Evolutionary conservation across 1,140 invertebrate species (phyloP), one percentile per base, ranked within the genome.

Genomic region (Venturia canescens): DNA sequence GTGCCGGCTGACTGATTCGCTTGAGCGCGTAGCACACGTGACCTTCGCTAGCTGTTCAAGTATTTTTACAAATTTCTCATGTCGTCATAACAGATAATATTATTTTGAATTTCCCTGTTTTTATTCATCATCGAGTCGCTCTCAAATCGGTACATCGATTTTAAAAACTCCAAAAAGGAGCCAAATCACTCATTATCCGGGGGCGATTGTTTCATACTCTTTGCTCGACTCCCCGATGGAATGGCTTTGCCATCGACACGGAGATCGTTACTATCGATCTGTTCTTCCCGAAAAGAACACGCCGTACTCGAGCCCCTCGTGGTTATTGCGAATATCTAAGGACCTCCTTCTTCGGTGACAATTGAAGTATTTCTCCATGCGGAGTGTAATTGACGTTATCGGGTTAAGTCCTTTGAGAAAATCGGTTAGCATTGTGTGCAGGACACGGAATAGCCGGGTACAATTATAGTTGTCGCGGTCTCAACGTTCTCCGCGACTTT

Each of bases 341-440:
- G 21, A 16, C 18, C 11, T 27, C 71, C 34, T 48, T 72, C 70
- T 74, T 31, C 27, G 72, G 26, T 76, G 72, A 76, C 72, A 76
- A 76, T 60, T 38, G 69, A 26, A 26, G 18, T 31, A 53, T 76
- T 18, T 76, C 72, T 60, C 53, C 29, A 34, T 18, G 18, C 26
- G n/a, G 72, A 53, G 50, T 71, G 50, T 84, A 87, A 88, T 86
- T 83, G 87, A 88, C 84, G 83, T 88, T 87, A 88, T 88, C 87
- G 78, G 60, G 0, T 81, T 21, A 53, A 80, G 83, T 80, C 83
- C 82, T 79, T 48, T 13, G 31, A 44, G 53, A 44, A 50, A 70
- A 75, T 38, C 80, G 63, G 82, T 53, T 76, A 66, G 82, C 82
- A 86, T 88, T 88, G 84, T 86, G 80, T 83, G 60, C 21, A 82